These are phyloP conservation scores for Aradophagus sp. DNA, from an alignment of 1,140 invertebrate species.

Conservation along the genomic window DNA sequence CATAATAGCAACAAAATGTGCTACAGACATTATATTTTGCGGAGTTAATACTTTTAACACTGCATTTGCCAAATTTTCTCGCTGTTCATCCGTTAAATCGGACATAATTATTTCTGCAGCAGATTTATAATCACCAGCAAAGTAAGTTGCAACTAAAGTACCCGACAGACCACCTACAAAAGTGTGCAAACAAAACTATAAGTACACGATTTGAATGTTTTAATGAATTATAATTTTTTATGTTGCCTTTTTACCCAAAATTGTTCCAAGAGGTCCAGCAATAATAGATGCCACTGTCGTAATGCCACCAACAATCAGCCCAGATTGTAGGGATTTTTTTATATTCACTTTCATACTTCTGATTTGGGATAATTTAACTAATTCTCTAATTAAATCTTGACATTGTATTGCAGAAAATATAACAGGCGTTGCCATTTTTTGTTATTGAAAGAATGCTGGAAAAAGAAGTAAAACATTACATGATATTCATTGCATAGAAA, in stretches of 20 bases:
- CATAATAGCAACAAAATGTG: constrained; percentile 20
- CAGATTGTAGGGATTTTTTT: constrained; percentile 16
- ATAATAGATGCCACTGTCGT: constrained; percentile 13
- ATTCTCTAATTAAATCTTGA: constrained; percentile 18
- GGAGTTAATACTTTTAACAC: constrained; percentile 12
- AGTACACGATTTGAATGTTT: no score
- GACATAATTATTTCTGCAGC: neutral
- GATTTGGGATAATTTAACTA: constrained; percentile 16
- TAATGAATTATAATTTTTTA: no score
- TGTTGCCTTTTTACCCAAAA: constrained; percentile 9
- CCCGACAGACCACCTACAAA: no score
- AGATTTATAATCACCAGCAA: constrained; percentile 3
- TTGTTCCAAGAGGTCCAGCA: constrained; percentile 28
- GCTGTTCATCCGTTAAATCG: constrained; percentile 2
- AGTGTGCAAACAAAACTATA: no score
- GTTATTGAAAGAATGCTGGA: no score
- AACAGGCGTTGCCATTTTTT: neutral
- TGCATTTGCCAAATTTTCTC: constrained; percentile 16
- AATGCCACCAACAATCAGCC: constrained; percentile 21
- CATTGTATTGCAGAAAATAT: constrained; percentile 13
- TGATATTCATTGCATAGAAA: no score
- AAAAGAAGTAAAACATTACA: no score
- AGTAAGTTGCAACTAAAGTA: no score
- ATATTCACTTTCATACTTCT: constrained; percentile 20
- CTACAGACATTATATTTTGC: constrained; percentile 31